Evolutionary conservation across 2,888 invertebrate genomes (phyloP), one percentile per base, ranked within the genome.

Genomic region (Girardia tigrina): DNA sequence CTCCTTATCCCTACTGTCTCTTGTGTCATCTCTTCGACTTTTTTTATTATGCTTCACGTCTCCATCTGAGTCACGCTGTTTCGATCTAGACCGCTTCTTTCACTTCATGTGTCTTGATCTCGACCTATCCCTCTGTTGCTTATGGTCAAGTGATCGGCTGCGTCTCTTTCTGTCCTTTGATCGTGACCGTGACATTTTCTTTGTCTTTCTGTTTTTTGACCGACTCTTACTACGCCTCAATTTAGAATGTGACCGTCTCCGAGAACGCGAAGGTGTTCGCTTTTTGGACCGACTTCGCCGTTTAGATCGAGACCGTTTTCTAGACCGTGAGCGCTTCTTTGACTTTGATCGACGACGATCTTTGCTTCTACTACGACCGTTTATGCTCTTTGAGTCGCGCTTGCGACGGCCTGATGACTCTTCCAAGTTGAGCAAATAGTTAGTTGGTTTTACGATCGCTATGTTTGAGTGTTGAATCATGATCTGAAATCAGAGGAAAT

Each of bases 321-420:
- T 72, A 6, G 77, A 75, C 12, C n/a, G n/a, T n/a, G n/a, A n/a
- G n/a, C n/a, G n/a, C n/a, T n/a, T n/a, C n/a, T 75, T 70, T 28
- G 79, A 74, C 27, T 88, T 78, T 12, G 79, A 76, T n/a, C 78
- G 78, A 36, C 16, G 12, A 26, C 79, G 77, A 6, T 79, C 78
- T 26, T n/a, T n/a, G n/a, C n/a, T n/a, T n/a, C 78, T 75, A 70
- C 87, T 87, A 0, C 88, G 84, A 36, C 36, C 36, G 16, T 36
- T 36, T 12, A 36, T 16, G 16, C 36, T 36, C 16, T 16, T 16
- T 12, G 36, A 36, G 36, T 36, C 36, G 16, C 36, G 36, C 8
- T 12, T 16, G n/a, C n/a, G n/a, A 23, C 88, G 86, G 70, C 87
- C 86, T 8, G 12, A 12, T 16, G 26, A 12, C 70, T 70, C 26